phyloP scores from a whole-genome alignment of 2,113 vertebrate species.

The Paracanthobrama guichenoti region DNA sequence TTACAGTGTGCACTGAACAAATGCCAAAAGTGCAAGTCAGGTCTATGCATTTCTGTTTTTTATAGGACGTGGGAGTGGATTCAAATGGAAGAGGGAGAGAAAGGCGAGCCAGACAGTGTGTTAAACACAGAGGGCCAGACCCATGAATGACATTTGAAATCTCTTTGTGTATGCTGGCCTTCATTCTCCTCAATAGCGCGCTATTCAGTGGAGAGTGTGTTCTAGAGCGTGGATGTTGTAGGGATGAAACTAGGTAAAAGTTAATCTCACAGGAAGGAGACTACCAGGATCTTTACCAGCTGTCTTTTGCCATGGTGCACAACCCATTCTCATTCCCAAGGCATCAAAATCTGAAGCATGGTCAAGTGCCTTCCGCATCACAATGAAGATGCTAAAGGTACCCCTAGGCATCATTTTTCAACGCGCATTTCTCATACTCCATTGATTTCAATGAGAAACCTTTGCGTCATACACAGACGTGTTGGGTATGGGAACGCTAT shows the following conservation, averaged over 20 bases:
- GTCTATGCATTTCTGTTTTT: slow-evolving; percentile 52
- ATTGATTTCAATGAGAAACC: too few species aligned
- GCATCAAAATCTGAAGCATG: too few species aligned
- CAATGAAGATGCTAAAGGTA: too few species aligned
- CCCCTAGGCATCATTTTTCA: too few species aligned
- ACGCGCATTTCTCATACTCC: too few species aligned
- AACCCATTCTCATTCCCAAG: too few species aligned
- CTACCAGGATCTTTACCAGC: neutral
- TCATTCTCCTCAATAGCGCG: slow-evolving; percentile 32
- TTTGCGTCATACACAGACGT: too few species aligned
- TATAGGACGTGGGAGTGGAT: slow-evolving; percentile 29
- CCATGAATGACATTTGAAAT: slow-evolving; percentile 51
- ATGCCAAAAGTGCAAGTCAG: slow-evolving; percentile 62
- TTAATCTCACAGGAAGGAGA: neutral
- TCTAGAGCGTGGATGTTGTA: slow-evolving; percentile 3
- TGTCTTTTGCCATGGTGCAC: neutral
- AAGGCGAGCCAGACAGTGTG: slow-evolving; percentile 41
- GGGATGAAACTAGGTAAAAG: slow-evolving; percentile 23
- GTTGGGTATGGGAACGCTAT: too few species aligned
- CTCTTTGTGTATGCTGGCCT: slow-evolving; percentile 34
- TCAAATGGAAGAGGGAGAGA: slow-evolving; percentile 43
- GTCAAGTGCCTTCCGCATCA: too few species aligned
- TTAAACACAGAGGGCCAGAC: slow-evolving; percentile 59
- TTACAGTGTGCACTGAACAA: slow-evolving; percentile 65
- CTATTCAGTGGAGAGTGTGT: slow-evolving; percentile 62